Evolutionary conservation across 2,113 vertebrate species (phyloP).

Genomic region (Phocoena sinus): DNA sequence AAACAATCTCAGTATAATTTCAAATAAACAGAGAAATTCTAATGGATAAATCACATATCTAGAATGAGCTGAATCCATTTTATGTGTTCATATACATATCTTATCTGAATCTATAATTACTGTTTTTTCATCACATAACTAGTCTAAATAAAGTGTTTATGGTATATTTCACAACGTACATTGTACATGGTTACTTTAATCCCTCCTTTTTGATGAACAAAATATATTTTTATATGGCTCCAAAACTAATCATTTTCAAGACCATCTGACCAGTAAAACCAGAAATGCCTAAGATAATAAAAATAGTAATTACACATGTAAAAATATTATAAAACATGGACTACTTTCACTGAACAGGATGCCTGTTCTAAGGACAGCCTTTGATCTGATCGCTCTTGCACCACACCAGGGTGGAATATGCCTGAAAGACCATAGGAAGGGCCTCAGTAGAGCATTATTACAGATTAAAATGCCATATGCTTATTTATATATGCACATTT

Average conservation of each 20-base stretch:
- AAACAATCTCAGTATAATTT: background rate
- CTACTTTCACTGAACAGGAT: conserved; percentile 21
- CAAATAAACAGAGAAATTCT: background rate
- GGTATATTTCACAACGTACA: background rate
- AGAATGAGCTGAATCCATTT: background rate
- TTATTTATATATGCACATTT: background rate
- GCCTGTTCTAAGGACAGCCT: background rate
- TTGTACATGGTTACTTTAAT: background rate
- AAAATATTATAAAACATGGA: conserved; percentile 50
- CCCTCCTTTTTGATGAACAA: conserved; percentile 6
- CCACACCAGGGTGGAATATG: background rate
- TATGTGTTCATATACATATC: background rate
- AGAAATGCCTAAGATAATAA: conserved; percentile 51
- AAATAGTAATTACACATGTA: conserved; percentile 59
- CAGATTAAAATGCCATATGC: background rate
- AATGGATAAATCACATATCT: background rate
- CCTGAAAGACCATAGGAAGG: background rate
- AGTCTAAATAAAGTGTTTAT: background rate
- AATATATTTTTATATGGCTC: conserved; percentile 28
- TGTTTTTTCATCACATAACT: background rate
- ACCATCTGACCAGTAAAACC: conserved; percentile 40
- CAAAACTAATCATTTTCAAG: conserved; percentile 52
- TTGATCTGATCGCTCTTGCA: conserved; percentile 11
- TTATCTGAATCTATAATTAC: background rate
- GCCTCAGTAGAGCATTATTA: background rate